phyloP scores from a whole-genome alignment of 1,140 invertebrate genomes.

The Trissolcus basalis region DNA sequence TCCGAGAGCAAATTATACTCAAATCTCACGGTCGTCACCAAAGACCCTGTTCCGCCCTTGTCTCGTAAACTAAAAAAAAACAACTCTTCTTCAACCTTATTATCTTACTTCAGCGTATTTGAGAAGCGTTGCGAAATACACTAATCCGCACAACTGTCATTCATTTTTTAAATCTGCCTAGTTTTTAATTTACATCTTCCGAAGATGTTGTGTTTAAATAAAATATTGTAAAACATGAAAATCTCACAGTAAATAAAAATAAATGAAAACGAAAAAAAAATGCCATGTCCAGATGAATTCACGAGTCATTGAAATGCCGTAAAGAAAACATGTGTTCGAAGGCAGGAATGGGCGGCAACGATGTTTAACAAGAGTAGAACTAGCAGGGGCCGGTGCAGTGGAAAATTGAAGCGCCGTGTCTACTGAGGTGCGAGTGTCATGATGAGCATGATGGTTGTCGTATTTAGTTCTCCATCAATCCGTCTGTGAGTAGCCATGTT shows the following conservation, averaged over 20 bases:
- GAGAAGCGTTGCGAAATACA: slow-evolving; percentile 59
- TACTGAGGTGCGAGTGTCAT: slow-evolving; percentile 75
- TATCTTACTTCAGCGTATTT: slow-evolving; percentile 30
- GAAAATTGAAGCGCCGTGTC: slow-evolving; percentile 56
- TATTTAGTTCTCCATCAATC: slow-evolving; percentile 71
- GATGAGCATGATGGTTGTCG: slow-evolving; percentile 70
- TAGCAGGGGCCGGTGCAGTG: slow-evolving; percentile 20
- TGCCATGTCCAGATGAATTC: not conserved
- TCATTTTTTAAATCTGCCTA: slow-evolving; percentile 58
- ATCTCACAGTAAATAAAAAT: not conserved
- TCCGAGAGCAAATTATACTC: slow-evolving; percentile 22
- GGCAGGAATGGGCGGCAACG: slow-evolving; percentile 40
- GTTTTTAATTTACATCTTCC: too few species aligned
- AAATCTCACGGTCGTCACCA: slow-evolving; percentile 21
- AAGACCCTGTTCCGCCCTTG: slow-evolving; percentile 44
- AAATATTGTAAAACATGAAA: too few species aligned
- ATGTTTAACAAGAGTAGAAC: slow-evolving; percentile 56
- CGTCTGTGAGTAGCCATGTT: slow-evolving; percentile 76
- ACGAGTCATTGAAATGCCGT: slow-evolving; percentile 5
- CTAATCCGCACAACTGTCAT: slow-evolving; percentile 60
- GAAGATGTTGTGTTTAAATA: too few species aligned
- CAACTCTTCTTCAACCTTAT: slow-evolving; percentile 22
- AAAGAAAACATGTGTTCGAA: slow-evolving; percentile 21
- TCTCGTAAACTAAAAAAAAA: slow-evolving; percentile 34
- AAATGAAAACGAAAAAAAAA: not conserved